Evolutionary conservation across 2,797 vertebrate genomes (phyloP).

Genomic region (Sternotherus odoratus): DNA sequence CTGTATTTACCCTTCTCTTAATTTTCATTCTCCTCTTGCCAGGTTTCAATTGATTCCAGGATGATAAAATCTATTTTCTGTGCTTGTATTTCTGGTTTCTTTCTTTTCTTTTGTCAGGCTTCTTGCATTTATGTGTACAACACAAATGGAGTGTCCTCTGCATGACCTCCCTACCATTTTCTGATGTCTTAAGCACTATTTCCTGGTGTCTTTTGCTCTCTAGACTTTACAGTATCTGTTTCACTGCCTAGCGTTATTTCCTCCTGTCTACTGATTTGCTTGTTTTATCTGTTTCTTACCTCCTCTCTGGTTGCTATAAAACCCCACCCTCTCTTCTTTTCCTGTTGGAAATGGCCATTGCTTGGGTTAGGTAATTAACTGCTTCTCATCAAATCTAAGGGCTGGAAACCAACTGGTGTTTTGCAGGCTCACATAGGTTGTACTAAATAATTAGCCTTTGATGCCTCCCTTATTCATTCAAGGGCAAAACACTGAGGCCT

Average conservation of each 20-base stretch:
- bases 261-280: neutral
- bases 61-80: neutral
- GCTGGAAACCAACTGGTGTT: conserved; percentile 28
- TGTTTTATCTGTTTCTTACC: conserved; percentile 39
- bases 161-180: neutral
- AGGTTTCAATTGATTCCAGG: neutral
- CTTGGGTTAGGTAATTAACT: conserved; percentile 43
- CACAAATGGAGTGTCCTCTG: neutral
- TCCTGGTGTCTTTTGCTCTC: neutral
- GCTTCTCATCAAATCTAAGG: conserved; percentile 28
- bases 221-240: conserved; percentile 6
- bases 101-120: neutral
- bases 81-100: neutral
- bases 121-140: neutral
- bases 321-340: neutral
- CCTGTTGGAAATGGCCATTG: conserved; percentile 22
- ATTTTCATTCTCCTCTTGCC: conserved; percentile 1
- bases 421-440: conserved; percentile 21
- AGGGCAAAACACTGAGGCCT: neutral
- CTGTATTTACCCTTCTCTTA: neutral
- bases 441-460: neutral
- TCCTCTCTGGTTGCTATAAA: conserved; percentile 19
- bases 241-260: neutral
- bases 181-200: neutral
- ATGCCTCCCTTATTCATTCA: neutral